Evolutionary conservation across 2,113 vertebrate genomes (phyloP), one percentile per base, ranked within the genome.

Genomic region (Xiphorhynchus elegans): DNA sequence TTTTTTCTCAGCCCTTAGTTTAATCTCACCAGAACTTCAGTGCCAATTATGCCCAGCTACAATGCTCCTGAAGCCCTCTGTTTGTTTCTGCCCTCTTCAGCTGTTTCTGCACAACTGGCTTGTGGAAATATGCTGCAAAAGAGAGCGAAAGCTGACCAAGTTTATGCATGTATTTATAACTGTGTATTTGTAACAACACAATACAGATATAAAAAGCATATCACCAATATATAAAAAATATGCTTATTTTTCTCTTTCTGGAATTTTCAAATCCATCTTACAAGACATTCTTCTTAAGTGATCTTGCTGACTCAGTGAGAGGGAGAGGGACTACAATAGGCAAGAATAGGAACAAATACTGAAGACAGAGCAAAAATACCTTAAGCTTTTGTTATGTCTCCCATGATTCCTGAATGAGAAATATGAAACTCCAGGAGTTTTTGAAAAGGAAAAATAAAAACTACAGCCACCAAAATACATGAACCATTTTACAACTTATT

Each of bases 311-410:
- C 21, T 21, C 55, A 80, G 20, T 29, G 29, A 66, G 21, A 92
- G 6, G 20, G 24, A 93, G 16, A 90, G 20, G 23, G 33, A 76
- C 31, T 84, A 73, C 28, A 74, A 44, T 1, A 55, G 29, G 11
- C 23, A 70, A 81, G 59, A 90, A 60, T 5, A 90, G 35, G n/a
- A 93, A 90, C 17, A 94, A 86, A 84, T 17, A 52, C 31, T 35
- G 47, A 84, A 87, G n/a, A 66, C n/a, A 84, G 35, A 91, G 50
- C 11, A 91, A 91, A 96, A 93, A 50, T 69, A 74, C 39, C 73
- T 59, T 62, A 23, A 52, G 29, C 19, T 84, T 90, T 76, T 76
- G 7, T 39, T 76, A 42, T 7, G 3, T 18, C 31, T 63, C 42
- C 35, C 46, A 73, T 46, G 79, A 90, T 53, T 56, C 21, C 25